phyloP scores from a whole-genome alignment of 2,888 invertebrate genomes.

The Cataglyphis albicans region DNA sequence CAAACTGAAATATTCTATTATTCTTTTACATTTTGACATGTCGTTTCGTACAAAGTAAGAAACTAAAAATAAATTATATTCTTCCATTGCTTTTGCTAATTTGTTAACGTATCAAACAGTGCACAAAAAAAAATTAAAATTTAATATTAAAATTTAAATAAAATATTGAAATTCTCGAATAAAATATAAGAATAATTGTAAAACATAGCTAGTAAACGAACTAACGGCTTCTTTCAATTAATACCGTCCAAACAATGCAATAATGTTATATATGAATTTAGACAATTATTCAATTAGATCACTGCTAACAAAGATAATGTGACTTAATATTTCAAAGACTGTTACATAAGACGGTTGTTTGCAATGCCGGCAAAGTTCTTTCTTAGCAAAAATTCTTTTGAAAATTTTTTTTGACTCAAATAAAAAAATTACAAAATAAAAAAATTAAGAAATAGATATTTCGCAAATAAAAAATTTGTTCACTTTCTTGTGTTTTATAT shows the following conservation, averaged over 20 bases:
- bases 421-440: not conserved
- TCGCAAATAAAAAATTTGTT: constrained; percentile 8
- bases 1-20: not conserved
- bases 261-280: constrained; percentile 15
- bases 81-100: not conserved
- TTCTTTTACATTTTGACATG: not conserved
- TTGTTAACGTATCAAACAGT: not conserved
- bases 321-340: constrained; percentile 20
- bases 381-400: not conserved
- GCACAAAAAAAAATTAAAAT: not conserved
- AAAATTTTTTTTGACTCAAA: not conserved
- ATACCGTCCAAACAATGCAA: not conserved
- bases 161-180: constrained; percentile 13
- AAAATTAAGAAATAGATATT: not conserved
- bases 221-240: not conserved
- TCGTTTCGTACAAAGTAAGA: not conserved
- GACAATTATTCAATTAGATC: constrained; percentile 37
- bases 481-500: constrained; percentile 58
- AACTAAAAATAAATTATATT: not conserved
- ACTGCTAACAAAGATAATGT: constrained; percentile 7
- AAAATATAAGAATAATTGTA: not conserved
- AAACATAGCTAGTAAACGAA: not conserved
- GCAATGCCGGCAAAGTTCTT: not conserved
- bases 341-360: constrained; percentile 3
- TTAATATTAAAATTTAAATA: not conserved